These are phyloP conservation scores for Penaeus japonicus DNA, from an alignment of 1,140 invertebrate species.

Conservation along the genomic window DNA sequence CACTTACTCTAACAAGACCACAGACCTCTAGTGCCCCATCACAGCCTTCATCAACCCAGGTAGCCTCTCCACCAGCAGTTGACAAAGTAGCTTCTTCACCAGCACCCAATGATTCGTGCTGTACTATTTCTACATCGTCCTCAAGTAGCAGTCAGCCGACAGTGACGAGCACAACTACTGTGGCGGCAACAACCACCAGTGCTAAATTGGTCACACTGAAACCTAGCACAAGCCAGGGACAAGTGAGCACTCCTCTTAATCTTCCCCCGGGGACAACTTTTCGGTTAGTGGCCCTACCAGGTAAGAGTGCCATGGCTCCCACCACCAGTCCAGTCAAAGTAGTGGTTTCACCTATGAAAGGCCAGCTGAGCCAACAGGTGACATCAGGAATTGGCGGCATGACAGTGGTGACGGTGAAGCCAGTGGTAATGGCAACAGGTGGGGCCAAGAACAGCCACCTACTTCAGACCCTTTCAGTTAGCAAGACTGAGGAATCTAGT, in stretches of 20 bases:
- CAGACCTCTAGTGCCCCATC: conserved; percentile 20
- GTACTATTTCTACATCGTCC: conserved; percentile 1
- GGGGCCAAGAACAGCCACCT: conserved; percentile 54
- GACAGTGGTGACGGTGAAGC: conserved; percentile 54
- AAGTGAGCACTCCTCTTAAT: conserved; percentile 50
- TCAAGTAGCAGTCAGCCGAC: neutral
- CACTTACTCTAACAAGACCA: conserved; percentile 41
- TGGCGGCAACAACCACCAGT: conserved; percentile 25
- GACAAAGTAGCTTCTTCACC: conserved; percentile 29
- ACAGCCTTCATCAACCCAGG: conserved; percentile 29
- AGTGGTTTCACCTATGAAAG: conserved; percentile 53
- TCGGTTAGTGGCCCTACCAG: conserved; percentile 58
- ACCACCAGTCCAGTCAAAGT: conserved; percentile 57
- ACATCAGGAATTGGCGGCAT: conserved; percentile 49
- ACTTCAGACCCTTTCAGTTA: conserved; percentile 46
- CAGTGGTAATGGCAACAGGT: conserved; percentile 48
- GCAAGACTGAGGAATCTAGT: conserved; percentile 56
- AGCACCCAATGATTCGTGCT: neutral
- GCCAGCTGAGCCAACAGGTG: conserved; percentile 53
- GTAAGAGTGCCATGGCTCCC: conserved; percentile 55
- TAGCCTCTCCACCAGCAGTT: neutral
- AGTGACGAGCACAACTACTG: neutral
- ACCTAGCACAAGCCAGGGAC: conserved; percentile 48
- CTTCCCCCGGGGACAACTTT: conserved; percentile 57
- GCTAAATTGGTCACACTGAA: conserved; percentile 58